Conservation (phyloP, 2,797 vertebrate species). For the Rhynchonycteris naso region DNA sequence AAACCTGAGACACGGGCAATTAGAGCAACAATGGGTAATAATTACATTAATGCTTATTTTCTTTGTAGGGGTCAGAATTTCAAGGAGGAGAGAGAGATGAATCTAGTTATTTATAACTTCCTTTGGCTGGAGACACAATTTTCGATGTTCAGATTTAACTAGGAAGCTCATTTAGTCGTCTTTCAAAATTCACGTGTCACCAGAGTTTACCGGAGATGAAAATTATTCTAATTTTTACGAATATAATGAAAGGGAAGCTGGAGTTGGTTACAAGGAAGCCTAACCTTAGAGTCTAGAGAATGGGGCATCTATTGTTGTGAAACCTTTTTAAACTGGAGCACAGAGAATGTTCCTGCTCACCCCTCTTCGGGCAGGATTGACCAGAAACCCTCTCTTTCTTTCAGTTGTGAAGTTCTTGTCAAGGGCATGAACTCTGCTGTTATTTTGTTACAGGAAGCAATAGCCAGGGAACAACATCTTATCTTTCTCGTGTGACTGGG, state of each 20-base stretch:
- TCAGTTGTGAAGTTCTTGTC: background rate
- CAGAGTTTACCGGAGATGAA: background rate
- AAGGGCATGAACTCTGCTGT: too few species aligned
- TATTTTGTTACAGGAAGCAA: background rate
- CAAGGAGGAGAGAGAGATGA: background rate
- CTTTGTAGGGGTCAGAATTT: background rate
- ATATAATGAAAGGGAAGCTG: too few species aligned
- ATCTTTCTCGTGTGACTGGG: background rate
- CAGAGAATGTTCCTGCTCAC: rapidly evolving
- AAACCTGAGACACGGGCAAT: rapidly evolving
- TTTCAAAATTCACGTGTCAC: background rate
- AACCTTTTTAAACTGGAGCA: background rate
- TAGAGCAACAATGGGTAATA: background rate
- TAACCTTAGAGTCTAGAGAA: background rate
- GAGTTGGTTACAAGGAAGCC: background rate
- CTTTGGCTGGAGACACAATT: background rate
- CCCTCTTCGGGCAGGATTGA: background rate
- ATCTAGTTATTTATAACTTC: background rate
- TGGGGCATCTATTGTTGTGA: rapidly evolving
- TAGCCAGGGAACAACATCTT: background rate
- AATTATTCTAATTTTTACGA: background rate
- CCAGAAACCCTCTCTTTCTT: too few species aligned
- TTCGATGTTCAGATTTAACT: background rate
- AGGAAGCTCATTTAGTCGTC: background rate
- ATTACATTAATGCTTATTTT: background rate